A percentile compares a stretch with the other conserved stretches of the same genome.
Evolutionary conservation across 2,888 invertebrate species (phyloP).

Genomic region (Cephus rjabovi): DNA sequence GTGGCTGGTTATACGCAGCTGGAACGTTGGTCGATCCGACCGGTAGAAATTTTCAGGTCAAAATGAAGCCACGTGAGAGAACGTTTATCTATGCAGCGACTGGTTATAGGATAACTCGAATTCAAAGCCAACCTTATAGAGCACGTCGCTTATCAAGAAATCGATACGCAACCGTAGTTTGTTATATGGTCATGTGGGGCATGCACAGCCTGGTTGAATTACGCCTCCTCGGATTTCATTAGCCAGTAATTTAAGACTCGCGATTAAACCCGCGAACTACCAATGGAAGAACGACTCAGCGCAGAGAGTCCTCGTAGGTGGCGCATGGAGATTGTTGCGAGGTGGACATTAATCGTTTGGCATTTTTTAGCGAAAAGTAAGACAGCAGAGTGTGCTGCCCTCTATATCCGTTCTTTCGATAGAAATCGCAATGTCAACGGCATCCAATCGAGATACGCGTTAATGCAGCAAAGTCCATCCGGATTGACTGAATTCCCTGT

Average conservation of each 20-base stretch:
- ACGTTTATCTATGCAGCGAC: background rate
- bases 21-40: background rate
- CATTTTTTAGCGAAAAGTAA: background rate
- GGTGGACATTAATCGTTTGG: background rate
- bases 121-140: conserved; percentile 7
- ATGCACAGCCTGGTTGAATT: conserved; percentile 27
- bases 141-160: conserved; percentile 33
- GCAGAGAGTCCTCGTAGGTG: background rate
- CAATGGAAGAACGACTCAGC: background rate
- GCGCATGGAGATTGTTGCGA: background rate
- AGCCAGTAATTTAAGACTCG: conserved; percentile 42
- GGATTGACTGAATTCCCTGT: too few species aligned
- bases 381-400: background rate
- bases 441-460: background rate
- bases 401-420: background rate
- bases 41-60: background rate
- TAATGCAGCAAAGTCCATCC: background rate
- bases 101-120: background rate
- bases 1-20: background rate
- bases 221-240: conserved; percentile 41
- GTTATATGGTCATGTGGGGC: conserved; percentile 32
- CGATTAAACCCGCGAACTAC: conserved; percentile 33
- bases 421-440: background rate
- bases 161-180: conserved; percentile 38
- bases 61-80: background rate